phyloP scores from a whole-genome alignment of 2,113 vertebrate genomes.

The Polyodon spathula region DNA sequence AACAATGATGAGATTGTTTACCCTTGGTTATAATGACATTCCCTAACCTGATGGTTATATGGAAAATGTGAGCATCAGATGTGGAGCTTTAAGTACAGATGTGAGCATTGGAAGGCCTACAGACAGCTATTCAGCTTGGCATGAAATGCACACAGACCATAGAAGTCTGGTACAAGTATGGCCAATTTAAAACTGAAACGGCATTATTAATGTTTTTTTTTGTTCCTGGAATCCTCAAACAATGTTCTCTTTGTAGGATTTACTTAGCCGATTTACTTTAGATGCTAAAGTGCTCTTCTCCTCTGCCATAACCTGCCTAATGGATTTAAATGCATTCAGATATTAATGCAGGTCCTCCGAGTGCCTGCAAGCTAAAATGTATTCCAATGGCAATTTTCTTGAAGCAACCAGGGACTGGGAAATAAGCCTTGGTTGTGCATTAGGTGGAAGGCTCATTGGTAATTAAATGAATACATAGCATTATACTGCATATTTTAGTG shows the following conservation, averaged over 20 bases:
- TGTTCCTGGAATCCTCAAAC: slow-evolving; percentile 69
- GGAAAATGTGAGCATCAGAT: slow-evolving; percentile 87
- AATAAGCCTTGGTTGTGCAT: slow-evolving; percentile 68
- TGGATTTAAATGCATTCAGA: slow-evolving; percentile 90
- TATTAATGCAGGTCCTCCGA: slow-evolving; percentile 83
- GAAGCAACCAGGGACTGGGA: slow-evolving; percentile 72
- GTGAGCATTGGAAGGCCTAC: slow-evolving; percentile 64
- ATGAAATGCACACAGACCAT: too few species aligned
- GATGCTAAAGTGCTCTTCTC: slow-evolving; percentile 75
- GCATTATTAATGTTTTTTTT: too few species aligned
- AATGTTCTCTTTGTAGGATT: slow-evolving; percentile 27
- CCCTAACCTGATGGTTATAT: slow-evolving; percentile 55
- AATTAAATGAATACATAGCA: slow-evolving; percentile 80
- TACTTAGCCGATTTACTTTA: slow-evolving; percentile 76
- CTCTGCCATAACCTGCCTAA: slow-evolving; percentile 73
- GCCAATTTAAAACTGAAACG: neutral
- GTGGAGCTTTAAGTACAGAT: slow-evolving; percentile 66
- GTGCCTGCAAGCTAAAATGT: too few species aligned
- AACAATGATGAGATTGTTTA: slow-evolving; percentile 73
- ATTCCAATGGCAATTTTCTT: slow-evolving; percentile 79
- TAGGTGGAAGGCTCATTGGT: slow-evolving; percentile 74
- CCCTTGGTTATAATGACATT: slow-evolving; percentile 62
- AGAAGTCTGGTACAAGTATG: slow-evolving; percentile 6
- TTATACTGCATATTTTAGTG: slow-evolving; percentile 68
- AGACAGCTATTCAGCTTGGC: slow-evolving; percentile 61